These are phyloP conservation scores for Heliconius nattereri DNA, from an alignment of 1,140 invertebrate species.

Conservation along the genomic window DNA sequence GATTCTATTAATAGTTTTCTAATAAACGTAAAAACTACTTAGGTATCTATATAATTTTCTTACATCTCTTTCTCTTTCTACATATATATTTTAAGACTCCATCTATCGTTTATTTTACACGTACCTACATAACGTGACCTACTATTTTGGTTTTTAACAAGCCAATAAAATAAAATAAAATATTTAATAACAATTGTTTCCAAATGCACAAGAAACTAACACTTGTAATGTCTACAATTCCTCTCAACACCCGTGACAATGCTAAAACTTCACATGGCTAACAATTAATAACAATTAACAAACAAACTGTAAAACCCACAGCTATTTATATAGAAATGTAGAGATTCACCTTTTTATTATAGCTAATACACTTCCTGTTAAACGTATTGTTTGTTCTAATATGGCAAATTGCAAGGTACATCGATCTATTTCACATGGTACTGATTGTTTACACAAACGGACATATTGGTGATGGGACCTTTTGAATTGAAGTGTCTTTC, in stretches of 20 bases:
- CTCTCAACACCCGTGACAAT: constrained; percentile 12
- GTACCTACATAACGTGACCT: too few species aligned
- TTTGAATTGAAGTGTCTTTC: not conserved
- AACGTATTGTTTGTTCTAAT: constrained; percentile 52
- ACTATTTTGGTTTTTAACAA: too few species aligned
- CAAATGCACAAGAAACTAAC: not conserved
- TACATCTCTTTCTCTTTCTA: too few species aligned
- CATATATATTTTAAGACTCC: too few species aligned
- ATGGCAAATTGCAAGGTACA: constrained; percentile 51
- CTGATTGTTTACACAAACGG: constrained; percentile 22
- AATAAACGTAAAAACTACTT: too few species aligned
- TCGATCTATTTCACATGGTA: constrained; percentile 51
- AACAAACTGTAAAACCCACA: not conserved
- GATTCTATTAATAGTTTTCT: too few species aligned
- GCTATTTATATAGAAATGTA: constrained; percentile 12
- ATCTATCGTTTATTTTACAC: too few species aligned
- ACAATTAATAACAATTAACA: constrained; percentile 42
- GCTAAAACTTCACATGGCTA: constrained; percentile 33
- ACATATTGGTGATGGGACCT: not conserved
- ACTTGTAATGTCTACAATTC: not conserved
- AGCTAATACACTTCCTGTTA: constrained; percentile 52
- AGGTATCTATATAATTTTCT: too few species aligned
- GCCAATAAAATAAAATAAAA: too few species aligned
- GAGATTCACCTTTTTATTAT: constrained; percentile 38
- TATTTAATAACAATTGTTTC: too few species aligned